phyloP scores from a whole-genome alignment of 2,888 invertebrate species.

The Gymnocheta viridis region DNA sequence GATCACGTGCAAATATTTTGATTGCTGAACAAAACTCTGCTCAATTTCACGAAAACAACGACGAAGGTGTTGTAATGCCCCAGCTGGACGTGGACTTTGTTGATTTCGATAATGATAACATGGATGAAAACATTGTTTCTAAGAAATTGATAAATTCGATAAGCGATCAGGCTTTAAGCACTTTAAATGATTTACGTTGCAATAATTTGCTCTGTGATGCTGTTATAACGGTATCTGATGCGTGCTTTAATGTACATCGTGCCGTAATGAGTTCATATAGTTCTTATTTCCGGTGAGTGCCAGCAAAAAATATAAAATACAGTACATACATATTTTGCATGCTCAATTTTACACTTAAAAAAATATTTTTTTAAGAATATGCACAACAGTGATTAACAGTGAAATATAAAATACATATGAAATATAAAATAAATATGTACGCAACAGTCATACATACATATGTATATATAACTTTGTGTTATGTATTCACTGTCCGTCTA shows the following conservation, averaged over 20 bases:
- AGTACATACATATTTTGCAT: too few relatives aligned
- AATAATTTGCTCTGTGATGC: constrained; percentile 94
- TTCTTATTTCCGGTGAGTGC: constrained; percentile 91
- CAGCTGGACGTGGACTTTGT: constrained; percentile 59
- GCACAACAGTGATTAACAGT: too few relatives aligned
- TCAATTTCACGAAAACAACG: constrained; percentile 72
- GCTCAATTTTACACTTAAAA: too few relatives aligned
- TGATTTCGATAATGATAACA: constrained; percentile 69
- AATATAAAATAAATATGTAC: too few relatives aligned
- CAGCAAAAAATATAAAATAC: too few relatives aligned
- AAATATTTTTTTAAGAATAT: too few relatives aligned
- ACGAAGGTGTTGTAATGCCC: constrained; percentile 71
- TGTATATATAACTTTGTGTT: too few relatives aligned
- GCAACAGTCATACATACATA: too few relatives aligned
- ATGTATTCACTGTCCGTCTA: too few relatives aligned
- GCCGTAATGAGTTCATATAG: constrained; percentile 94
- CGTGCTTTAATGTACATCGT: constrained; percentile 92
- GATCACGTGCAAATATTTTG: constrained; percentile 60
- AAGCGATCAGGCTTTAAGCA: constrained; percentile 92
- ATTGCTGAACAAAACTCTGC: constrained; percentile 66
- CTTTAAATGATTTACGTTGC: constrained; percentile 91
- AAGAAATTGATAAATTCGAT: constrained; percentile 83
- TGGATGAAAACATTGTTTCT: constrained; percentile 48
- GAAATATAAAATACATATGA: too few relatives aligned
- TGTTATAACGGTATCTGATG: constrained; percentile 90